A percentile compares a stretch with the other conserved stretches of the same genome.
These are phyloP conservation scores for Nephrotoma flavescens DNA, from an alignment of 2,888 invertebrate genomes.

Conservation along the genomic window DNA sequence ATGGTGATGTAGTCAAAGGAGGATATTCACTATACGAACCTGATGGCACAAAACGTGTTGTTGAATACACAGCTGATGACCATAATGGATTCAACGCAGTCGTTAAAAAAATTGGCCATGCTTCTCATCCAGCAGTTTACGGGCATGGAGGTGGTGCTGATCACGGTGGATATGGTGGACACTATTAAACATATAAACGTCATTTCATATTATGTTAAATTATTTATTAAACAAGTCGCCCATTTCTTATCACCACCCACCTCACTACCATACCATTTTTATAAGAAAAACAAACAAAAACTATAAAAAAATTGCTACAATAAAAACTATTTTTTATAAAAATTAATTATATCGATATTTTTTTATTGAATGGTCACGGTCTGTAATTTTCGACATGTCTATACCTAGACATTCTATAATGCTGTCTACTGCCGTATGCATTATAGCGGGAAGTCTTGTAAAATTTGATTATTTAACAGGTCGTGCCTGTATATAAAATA, in stretches of 20 bases:
- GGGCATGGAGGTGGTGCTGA: background rate
- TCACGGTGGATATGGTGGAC: slow-evolving; percentile 6
- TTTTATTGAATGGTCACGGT: background rate
- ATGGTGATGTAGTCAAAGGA: slow-evolving; percentile 31
- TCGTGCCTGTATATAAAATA: background rate
- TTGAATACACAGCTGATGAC: slow-evolving; percentile 23
- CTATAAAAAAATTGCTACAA: background rate
- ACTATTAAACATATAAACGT: background rate
- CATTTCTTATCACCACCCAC: background rate
- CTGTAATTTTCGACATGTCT: background rate
- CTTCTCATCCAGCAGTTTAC: slow-evolving; percentile 10
- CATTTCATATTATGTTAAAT: background rate
- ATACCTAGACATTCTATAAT: background rate
- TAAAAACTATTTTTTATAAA: background rate
- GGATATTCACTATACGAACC: slow-evolving; percentile 26
- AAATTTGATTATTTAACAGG: background rate
- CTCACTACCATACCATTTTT: background rate
- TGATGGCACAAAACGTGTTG: slow-evolving; percentile 24
- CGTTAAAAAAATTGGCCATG: slow-evolving; percentile 21
- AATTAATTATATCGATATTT: background rate
- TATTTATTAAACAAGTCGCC: background rate
- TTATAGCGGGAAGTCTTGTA: background rate
- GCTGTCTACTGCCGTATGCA: background rate
- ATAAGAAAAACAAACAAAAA: background rate
- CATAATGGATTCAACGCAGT: slow-evolving; percentile 25